phyloP scores from a whole-genome alignment of 2,888 invertebrate genomes.

The Hemaris fuciformis region DNA sequence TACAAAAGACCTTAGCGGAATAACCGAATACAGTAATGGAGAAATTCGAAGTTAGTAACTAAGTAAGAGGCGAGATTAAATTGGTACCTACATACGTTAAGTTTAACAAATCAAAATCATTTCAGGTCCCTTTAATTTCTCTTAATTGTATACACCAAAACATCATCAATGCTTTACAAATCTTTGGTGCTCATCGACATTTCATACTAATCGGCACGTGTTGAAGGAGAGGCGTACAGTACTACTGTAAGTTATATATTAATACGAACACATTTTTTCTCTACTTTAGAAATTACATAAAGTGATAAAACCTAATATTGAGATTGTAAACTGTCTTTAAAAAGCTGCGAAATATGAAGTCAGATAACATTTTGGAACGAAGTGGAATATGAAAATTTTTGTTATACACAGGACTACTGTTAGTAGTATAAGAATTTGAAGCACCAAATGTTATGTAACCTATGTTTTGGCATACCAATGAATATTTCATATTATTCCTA shows the following conservation, averaged over 20 bases:
- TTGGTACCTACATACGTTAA: conserved; percentile 76
- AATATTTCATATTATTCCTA: conserved; percentile 43
- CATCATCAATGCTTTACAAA: conserved; percentile 72
- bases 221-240: conserved; percentile 59
- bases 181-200: conserved; percentile 80
- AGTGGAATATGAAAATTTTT: conserved; percentile 2
- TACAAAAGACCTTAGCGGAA: conserved; percentile 56
- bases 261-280: conserved; percentile 76
- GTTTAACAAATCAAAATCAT: conserved; percentile 73
- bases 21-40: conserved; percentile 56
- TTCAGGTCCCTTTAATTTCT: conserved; percentile 81
- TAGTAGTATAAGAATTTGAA: conserved; percentile 18
- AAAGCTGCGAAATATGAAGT: conserved; percentile 76
- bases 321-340: conserved; percentile 73
- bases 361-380: conserved; percentile 59
- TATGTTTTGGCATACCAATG: conserved; percentile 20
- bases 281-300: conserved; percentile 61
- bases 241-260: conserved; percentile 32
- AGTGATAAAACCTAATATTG: conserved; percentile 72
- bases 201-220: conserved; percentile 71
- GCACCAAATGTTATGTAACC: conserved; percentile 11
- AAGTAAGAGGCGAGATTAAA: conserved; percentile 72
- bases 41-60: conserved; percentile 62
- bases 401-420: neutral
- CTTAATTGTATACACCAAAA: conserved; percentile 79